Base-by-base conservation (phyloP, 1,140 invertebrate genomes). In the Choristoneura fumiferana region DNA sequence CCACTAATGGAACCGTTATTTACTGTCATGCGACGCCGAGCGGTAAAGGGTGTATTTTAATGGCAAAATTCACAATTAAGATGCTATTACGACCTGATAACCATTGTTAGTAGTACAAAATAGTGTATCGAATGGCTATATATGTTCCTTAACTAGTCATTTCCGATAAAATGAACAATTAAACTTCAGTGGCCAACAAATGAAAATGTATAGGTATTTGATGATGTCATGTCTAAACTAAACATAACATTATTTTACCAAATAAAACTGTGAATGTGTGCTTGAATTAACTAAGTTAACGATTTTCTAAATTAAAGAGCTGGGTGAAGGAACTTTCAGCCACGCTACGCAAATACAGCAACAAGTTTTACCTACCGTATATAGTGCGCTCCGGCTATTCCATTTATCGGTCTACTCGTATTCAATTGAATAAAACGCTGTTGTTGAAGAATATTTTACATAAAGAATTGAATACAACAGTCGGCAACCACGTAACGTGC, bases 1-100 rank as follows among this genome's bases (percentile, higher is more conserved):
- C 59, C 64, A 65, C 61, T 72, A 75, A 75, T 72, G 69, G 64
- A 62, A 62, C 58, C 65, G 67, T 66, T 65, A 64, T 63, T 63
- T 62, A 53, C 40, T 45, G 29, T 60, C 59, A 37, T 57, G 36
- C 61, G 53, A 63, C 60, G 60, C 40, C 39, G 14, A 37, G 56
- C 56, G 61, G 53, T 52, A 54, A 62, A 57, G 36, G 60, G 29
- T 22, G 9, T 49, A 49, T 18, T 29, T 49, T 49, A 29, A 49
- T 49, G 43, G 18, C 43, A 33, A 15, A 45, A 18, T 54, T 54
- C 34, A 54, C 35, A 36, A 33, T 54, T 54, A 15, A 54, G 35
- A 14, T 22, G 14, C 53, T 12, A 3, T 54, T 54, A 9, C 33
- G 35, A 29, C 33, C 12, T 12, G 22, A 53, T 0, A n/a, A 12